phyloP scores from a whole-genome alignment of 2,888 invertebrate species.

The Athrips mouffetella region DNA sequence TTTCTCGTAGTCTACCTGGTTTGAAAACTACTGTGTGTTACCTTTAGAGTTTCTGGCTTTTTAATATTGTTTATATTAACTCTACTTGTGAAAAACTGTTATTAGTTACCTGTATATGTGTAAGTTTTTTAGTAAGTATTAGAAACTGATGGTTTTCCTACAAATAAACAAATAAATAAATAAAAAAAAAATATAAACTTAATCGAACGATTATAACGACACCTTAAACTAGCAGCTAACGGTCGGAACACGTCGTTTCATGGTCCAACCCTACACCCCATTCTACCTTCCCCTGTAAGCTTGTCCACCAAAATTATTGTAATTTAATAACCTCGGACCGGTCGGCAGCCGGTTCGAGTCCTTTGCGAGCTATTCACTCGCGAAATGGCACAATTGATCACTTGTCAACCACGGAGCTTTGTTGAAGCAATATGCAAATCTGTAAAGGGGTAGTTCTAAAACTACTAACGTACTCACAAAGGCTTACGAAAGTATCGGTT shows the following conservation, averaged over 20 bases:
- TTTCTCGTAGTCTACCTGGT: too few species aligned
- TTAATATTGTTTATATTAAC: too few species aligned
- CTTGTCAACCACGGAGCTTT: constrained; percentile 58
- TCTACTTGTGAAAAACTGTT: too few species aligned
- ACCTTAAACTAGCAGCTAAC: constrained; percentile 13
- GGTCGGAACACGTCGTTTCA: constrained; percentile 20
- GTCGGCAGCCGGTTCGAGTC: constrained; percentile 24
- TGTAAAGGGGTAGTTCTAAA: constrained; percentile 43
- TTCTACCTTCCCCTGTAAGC: constrained; percentile 23
- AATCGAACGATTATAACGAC: background rate
- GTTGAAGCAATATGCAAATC: constrained; percentile 37
- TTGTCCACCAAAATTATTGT: constrained; percentile 53
- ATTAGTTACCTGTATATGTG: too few species aligned
- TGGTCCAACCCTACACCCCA: constrained; percentile 26
- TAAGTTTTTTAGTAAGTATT: too few species aligned
- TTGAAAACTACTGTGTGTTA: too few species aligned
- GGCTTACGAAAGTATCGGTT: background rate
- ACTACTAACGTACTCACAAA: background rate
- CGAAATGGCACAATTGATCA: constrained; percentile 67
- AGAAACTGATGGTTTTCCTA: too few species aligned
- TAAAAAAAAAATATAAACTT: background rate
- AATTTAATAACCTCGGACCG: constrained; percentile 66
- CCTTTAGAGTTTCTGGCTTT: too few species aligned
- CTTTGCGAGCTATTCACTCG: constrained; percentile 53
- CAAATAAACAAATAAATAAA: too few species aligned